Conservation (phyloP, 2,113 vertebrate species). For the Phycodurus eques region DNA sequence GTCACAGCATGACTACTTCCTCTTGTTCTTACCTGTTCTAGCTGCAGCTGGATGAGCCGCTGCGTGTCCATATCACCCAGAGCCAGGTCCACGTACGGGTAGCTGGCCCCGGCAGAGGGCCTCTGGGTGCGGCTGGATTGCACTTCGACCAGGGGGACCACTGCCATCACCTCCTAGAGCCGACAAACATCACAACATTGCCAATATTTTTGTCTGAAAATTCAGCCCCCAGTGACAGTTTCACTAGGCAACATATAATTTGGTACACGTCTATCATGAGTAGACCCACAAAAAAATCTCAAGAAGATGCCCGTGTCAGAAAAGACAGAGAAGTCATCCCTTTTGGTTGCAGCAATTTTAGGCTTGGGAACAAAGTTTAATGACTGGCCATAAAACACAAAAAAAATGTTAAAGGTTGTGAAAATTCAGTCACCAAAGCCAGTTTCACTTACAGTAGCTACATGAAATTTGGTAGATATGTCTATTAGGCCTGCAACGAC, state of each 20-base stretch:
- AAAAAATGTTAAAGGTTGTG: too few species aligned
- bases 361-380: background rate
- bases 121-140: constrained; percentile 88
- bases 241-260: background rate
- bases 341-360: background rate
- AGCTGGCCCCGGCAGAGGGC: constrained; percentile 81
- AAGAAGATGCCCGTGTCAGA: background rate
- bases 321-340: background rate
- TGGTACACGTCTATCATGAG: background rate
- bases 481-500: too few species aligned
- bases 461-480: background rate
- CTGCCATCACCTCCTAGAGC: constrained; percentile 80
- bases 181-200: constrained; percentile 21
- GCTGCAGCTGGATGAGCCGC: constrained; percentile 86
- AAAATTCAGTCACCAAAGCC: background rate
- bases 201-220: background rate
- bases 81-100: constrained; percentile 86
- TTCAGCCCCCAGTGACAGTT: background rate
- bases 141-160: constrained; percentile 84
- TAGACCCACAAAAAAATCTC: background rate
- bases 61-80: constrained; percentile 81
- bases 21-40: constrained; percentile 82
- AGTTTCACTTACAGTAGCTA: background rate
- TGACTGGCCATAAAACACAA: too few species aligned
- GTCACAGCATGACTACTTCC: background rate